These are phyloP conservation scores for Tupaia tana DNA, from an alignment of 2,113 vertebrate species.

Conservation along the genomic window DNA sequence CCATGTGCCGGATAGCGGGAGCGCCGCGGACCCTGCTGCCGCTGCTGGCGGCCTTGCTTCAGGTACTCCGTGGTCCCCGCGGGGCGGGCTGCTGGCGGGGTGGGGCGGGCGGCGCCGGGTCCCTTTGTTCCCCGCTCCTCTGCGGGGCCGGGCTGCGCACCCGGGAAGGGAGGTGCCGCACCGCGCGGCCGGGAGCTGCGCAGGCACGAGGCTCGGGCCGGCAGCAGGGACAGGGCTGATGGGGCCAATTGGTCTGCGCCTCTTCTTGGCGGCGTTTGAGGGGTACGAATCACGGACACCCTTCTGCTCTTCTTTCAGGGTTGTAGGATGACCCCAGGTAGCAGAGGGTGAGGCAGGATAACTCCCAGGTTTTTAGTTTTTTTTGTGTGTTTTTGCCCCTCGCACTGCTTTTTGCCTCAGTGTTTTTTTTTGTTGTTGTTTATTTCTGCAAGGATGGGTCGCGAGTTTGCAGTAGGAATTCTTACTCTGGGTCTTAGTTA, in stretches of 20 bases:
- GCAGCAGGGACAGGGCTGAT: neutral
- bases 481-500: slow-evolving; percentile 74
- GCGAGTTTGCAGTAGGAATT: slow-evolving; percentile 67
- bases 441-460: slow-evolving; percentile 21
- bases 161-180: slow-evolving; percentile 76
- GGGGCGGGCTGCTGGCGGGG: slow-evolving; percentile 51
- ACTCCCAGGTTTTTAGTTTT: slow-evolving; percentile 45
- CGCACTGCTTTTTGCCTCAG: slow-evolving; percentile 62
- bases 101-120: slow-evolving; percentile 78
- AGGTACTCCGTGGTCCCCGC: slow-evolving; percentile 81
- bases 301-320: neutral
- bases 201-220: slow-evolving; percentile 24
- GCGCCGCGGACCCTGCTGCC: slow-evolving; percentile 86
- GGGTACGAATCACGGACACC: neutral
- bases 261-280: neutral
- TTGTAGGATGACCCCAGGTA: neutral
- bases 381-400: neutral
- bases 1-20: slow-evolving; percentile 88
- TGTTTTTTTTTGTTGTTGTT: neutral
- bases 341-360: neutral
- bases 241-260: neutral
- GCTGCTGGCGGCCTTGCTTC: slow-evolving; percentile 85
- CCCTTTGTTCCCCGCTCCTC: slow-evolving; percentile 88
- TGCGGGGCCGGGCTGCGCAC: slow-evolving; percentile 74
- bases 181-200: slow-evolving; percentile 65